Evolutionary conservation across 2,888 invertebrate genomes (phyloP).

Genomic region (Agriopis marginaria): DNA sequence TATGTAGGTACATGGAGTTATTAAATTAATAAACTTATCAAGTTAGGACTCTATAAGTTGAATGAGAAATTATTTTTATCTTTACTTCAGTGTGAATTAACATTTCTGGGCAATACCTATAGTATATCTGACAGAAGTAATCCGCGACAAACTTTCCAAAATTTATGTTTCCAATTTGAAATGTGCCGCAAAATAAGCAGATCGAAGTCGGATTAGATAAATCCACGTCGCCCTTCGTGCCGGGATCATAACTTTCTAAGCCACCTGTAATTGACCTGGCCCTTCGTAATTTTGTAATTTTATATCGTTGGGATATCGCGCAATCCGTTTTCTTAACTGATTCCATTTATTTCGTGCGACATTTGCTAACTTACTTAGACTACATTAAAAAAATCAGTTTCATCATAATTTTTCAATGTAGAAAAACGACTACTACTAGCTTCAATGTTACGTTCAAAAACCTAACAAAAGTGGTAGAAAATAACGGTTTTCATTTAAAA

Average conservation of each 20-base stretch:
- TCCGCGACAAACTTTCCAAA: constrained; percentile 62
- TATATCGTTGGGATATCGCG: constrained; percentile 47
- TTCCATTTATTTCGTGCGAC: constrained; percentile 53
- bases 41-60: too few species aligned
- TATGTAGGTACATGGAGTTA: too few species aligned
- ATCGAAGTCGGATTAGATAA: constrained; percentile 69
- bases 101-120: not conserved
- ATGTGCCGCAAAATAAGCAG: constrained; percentile 66
- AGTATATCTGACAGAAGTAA: constrained; percentile 24
- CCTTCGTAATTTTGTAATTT: constrained; percentile 65
- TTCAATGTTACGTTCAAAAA: too few species aligned
- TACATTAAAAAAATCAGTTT: not conserved
- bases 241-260: constrained; percentile 75
- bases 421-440: too few species aligned
- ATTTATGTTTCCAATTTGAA: constrained; percentile 72
- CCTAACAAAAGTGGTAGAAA: too few species aligned
- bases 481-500: too few species aligned
- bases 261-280: constrained; percentile 72
- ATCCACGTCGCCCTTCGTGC: constrained; percentile 63
- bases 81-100: too few species aligned
- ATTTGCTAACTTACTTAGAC: constrained; percentile 3
- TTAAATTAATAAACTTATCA: too few species aligned
- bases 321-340: constrained; percentile 49
- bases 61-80: too few species aligned
- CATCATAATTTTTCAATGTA: not conserved